Percentiles rank a stretch among this genome's conserved stretches.
Evolutionary conservation across 2,797 vertebrate species (phyloP).

Genomic region (Acanthis flammea): DNA sequence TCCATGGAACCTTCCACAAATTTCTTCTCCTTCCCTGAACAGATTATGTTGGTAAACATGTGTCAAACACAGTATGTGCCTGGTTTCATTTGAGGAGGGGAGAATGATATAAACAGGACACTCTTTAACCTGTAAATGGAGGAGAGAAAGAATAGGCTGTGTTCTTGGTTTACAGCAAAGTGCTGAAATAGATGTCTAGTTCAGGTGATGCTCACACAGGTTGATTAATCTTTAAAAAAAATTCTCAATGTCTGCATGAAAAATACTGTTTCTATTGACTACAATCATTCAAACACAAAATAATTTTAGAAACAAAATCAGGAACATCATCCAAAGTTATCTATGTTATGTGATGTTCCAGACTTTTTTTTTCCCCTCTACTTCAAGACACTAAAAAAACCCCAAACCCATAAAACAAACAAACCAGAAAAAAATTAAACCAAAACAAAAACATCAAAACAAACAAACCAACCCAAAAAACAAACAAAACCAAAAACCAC

Average conservation of each 20-base stretch:
- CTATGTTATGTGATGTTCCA: background rate
- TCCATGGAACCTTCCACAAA: background rate
- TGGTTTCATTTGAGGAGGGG: background rate
- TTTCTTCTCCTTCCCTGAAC: background rate
- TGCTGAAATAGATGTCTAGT: background rate
- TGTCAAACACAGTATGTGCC: background rate
- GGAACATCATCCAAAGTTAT: background rate
- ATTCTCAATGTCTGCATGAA: fast-evolving
- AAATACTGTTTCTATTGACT: background rate
- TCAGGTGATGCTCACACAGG: background rate
- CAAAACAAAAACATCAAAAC: background rate
- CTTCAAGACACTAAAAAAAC: background rate
- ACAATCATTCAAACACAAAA: background rate
- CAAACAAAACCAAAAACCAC: background rate
- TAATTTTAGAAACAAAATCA: background rate
- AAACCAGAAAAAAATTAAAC: background rate
- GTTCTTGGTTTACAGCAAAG: background rate
- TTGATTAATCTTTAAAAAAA: background rate
- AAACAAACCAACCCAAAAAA: background rate
- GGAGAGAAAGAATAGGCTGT: background rate
- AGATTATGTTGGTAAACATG: background rate
- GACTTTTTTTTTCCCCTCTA: background rate
- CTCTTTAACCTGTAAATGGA: background rate
- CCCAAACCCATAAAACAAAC: background rate
- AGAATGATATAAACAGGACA: background rate